These are phyloP conservation scores for Latheticus oryzae DNA, from an alignment of 2,888 invertebrate genomes.

Conservation along the genomic window DNA sequence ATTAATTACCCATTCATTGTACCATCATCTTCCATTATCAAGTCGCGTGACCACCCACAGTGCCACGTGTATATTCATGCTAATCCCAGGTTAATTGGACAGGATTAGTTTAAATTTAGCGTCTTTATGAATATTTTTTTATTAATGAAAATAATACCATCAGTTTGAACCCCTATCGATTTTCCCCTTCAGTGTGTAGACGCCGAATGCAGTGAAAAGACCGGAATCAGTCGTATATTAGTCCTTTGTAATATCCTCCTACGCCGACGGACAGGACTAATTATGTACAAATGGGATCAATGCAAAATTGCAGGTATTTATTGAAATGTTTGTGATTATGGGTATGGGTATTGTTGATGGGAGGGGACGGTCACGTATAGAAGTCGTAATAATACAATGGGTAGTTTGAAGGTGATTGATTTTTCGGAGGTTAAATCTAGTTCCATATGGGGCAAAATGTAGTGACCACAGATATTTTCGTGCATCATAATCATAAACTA, in stretches of 20 bases:
- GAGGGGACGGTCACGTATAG: conserved; percentile 9
- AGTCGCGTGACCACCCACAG: conserved; percentile 61
- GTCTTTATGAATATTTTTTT: conserved; percentile 18
- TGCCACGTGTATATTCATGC: conserved; percentile 56
- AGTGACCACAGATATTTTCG: conserved; percentile 1
- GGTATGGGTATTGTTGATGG: conserved; percentile 1
- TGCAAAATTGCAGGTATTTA: conserved; percentile 24
- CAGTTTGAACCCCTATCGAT: conserved; percentile 1
- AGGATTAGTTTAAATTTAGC: conserved; percentile 20
- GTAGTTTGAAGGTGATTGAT: conserved; percentile 17
- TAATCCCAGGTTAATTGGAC: conserved; percentile 64
- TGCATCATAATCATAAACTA: background rate
- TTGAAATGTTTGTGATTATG: conserved; percentile 10
- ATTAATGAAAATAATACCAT: conserved; percentile 1
- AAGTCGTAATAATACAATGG: conserved; percentile 12
- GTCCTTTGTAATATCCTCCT: conserved; percentile 9
- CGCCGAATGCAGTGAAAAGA: too few relatives aligned
- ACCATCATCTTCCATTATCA: conserved; percentile 48
- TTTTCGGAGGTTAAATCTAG: background rate
- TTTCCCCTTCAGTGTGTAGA: too few relatives aligned
- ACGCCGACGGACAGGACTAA: conserved; percentile 20
- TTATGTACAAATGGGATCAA: conserved; percentile 21
- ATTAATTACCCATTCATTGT: conserved; percentile 50
- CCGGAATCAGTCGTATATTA: background rate
- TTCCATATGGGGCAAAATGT: background rate